Evolutionary conservation across 2,888 invertebrate species (phyloP).

Genomic region (Agrotis segetum): DNA sequence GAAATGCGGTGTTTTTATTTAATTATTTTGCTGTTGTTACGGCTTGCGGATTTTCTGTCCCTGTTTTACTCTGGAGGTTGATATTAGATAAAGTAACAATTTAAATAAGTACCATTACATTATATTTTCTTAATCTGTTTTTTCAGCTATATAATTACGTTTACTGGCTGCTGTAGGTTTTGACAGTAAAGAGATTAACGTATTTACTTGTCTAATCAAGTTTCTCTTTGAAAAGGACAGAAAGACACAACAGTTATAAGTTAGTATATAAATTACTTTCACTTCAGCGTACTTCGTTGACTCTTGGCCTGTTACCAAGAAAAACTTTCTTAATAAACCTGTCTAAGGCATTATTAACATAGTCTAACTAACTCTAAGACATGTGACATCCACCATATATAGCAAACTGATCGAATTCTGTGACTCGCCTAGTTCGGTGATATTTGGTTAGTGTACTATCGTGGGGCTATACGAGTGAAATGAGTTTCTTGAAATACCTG

Average conservation of each 20-base stretch:
- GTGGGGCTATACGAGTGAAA: too few relatives aligned
- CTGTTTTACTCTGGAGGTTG: conserved; percentile 23
- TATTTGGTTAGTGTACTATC: too few relatives aligned
- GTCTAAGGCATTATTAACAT: background rate
- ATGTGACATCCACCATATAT: background rate
- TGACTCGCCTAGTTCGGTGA: too few relatives aligned
- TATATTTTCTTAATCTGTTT: conserved; percentile 12
- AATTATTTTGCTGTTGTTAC: conserved; percentile 53
- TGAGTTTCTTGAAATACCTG: too few relatives aligned
- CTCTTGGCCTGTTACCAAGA: conserved; percentile 15
- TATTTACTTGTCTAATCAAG: background rate
- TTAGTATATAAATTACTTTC: conserved; percentile 11
- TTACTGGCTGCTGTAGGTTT: background rate
- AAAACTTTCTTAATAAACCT: conserved; percentile 30
- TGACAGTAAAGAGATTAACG: background rate
- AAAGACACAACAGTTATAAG: conserved; percentile 6
- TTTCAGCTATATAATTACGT: background rate
- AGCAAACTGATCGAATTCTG: too few relatives aligned
- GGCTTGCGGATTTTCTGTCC: conserved; percentile 48
- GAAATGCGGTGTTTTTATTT: conserved; percentile 60
- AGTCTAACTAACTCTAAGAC: background rate
- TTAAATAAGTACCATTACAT: too few relatives aligned
- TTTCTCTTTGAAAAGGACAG: background rate
- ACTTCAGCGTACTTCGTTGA: conserved; percentile 16
- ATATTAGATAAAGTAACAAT: conserved; percentile 20